Conservation (phyloP, 2,113 vertebrate genomes). For the Ornithorhynchus anatinus region DNA sequence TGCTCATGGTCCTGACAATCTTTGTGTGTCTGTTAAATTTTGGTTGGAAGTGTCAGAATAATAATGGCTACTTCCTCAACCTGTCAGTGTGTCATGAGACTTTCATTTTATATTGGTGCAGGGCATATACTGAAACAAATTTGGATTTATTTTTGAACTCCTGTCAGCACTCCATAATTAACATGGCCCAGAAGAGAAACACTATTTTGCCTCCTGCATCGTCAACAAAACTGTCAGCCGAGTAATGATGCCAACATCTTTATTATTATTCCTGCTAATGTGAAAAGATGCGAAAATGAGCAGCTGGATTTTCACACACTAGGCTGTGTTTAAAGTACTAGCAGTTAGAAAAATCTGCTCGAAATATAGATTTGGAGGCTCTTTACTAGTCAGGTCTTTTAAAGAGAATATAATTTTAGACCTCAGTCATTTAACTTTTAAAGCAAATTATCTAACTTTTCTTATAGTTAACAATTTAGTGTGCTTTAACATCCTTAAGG, state of each 20-base stretch:
- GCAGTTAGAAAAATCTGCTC: slow-evolving; percentile 4
- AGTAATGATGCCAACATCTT: slow-evolving; percentile 28
- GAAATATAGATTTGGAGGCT: background rate
- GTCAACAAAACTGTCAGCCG: slow-evolving; percentile 53
- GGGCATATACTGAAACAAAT: slow-evolving; percentile 30
- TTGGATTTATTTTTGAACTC: slow-evolving; percentile 52
- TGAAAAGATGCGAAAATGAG: slow-evolving; percentile 16
- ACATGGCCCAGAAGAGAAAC: slow-evolving; percentile 57
- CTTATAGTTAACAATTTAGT: too few species aligned
- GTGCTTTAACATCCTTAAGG: too few species aligned
- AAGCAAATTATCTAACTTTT: too few species aligned
- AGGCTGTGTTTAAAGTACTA: background rate
- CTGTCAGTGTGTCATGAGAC: background rate
- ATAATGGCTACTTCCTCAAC: background rate
- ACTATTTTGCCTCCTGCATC: slow-evolving; percentile 53
- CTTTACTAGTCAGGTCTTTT: background rate
- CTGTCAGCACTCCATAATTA: slow-evolving; percentile 54
- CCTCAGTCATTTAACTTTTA: too few species aligned
- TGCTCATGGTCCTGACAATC: background rate
- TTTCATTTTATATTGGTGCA: slow-evolving; percentile 12
- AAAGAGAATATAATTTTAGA: slow-evolving; percentile 2
- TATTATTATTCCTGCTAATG: slow-evolving; percentile 17
- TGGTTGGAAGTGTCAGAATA: background rate
- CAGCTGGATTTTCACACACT: slow-evolving; percentile 38
- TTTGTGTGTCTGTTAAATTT: background rate